Base-by-base conservation (phyloP, 2,113 vertebrate genomes). In the Entosphenus tridentatus region DNA sequence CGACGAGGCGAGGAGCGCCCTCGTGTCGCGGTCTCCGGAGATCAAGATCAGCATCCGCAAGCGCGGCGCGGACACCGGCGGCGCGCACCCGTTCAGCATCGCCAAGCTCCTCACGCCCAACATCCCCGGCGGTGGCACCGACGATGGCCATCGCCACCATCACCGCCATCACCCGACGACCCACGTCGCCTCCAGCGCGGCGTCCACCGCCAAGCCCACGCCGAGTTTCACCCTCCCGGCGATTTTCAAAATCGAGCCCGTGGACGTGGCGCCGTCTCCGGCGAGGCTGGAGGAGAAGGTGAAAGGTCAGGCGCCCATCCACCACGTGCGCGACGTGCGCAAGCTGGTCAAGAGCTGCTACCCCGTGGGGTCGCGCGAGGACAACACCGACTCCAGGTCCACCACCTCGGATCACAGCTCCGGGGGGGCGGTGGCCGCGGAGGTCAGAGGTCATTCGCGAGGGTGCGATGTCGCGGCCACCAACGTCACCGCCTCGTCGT, bases 251-350 rank as follows among this genome's bases (percentile, higher is more conserved):
- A 39, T 39, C 39, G 39, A 39, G 39, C 39, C 39, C 39, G 39
- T 39, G 39, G 39, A 39, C 39, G 6, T 39, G 39, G 39, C 39
- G 39, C 39, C 39, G 3, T 39, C 39, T 7, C 39, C 39, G 39
- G 39, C 39, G 39, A 39, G 39, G 39, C 39, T 39, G 39, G 39
- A 39, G 39, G 80, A 76, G 62, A 89, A 87, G 74, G 65, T 68
- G 9, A 65, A 21, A 10, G 18, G n/a, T 9, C 62, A 65, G n/a
- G 21, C 62, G 10, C 62, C 62, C 21, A n/a, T 65, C 21, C 86
- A 96, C 72, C 90, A 93, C 72, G 93, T 97, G 65, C 79, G 88
- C 13, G 93, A 97, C 67, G 90, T 97, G 71, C 78, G 93, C 13
- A 96, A 96, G 71, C 71, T 97, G 17, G 86, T 97, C 55, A 97